These are phyloP conservation scores for Brachionus paranguensis DNA, from an alignment of 1,140 invertebrate species.

Conservation along the genomic window DNA sequence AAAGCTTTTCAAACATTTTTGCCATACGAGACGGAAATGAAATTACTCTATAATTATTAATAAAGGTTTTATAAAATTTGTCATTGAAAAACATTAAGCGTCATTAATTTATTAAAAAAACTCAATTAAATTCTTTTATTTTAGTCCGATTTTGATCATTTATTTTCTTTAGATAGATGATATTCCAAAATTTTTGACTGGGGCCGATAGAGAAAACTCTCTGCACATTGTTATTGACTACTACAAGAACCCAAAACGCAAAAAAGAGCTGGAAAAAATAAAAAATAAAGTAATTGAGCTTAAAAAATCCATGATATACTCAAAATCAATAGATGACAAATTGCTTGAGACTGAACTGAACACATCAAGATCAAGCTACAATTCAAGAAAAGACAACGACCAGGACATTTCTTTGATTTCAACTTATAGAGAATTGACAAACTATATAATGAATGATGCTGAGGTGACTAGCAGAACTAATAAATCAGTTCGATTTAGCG, in stretches of 20 bases:
- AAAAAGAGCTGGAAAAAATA: neutral
- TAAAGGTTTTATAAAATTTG: too few relatives aligned
- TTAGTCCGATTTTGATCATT: too few relatives aligned
- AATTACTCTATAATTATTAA: too few relatives aligned
- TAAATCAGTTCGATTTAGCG: neutral
- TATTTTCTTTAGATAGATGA: neutral
- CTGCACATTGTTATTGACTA: constrained; percentile 22
- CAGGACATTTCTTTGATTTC: neutral
- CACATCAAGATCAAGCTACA: neutral
- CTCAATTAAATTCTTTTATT: too few relatives aligned
- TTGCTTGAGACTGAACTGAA: constrained; percentile 19
- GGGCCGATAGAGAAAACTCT: neutral
- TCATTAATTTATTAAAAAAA: too few relatives aligned
- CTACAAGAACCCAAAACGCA: neutral
- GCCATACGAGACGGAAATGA: too few relatives aligned
- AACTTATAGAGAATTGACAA: neutral
- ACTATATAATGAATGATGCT: neutral
- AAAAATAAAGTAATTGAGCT: constrained; percentile 24
- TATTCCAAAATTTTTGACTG: constrained; percentile 21
- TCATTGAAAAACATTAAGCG: too few relatives aligned
- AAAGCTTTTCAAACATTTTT: too few relatives aligned
- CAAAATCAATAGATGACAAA: constrained; percentile 36
- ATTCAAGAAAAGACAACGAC: neutral
- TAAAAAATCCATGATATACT: constrained; percentile 24
- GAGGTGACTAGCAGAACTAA: neutral